These are phyloP conservation scores for Mionectes macconnelli DNA, from an alignment of 2,113 vertebrate species.

Conservation along the genomic window DNA sequence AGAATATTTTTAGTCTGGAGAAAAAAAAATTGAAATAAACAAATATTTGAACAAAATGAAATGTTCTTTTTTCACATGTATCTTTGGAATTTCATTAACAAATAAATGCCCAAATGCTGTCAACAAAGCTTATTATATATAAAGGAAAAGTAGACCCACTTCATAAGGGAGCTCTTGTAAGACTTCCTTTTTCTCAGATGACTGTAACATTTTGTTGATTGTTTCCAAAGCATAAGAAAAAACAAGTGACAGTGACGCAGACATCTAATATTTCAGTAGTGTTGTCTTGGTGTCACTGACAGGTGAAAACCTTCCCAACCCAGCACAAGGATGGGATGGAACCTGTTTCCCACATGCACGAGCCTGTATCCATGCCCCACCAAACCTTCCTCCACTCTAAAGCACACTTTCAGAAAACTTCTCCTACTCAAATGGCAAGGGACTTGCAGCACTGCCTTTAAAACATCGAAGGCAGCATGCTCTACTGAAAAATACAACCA, in stretches of 20 bases:
- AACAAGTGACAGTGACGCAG: neutral
- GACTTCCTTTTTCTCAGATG: neutral
- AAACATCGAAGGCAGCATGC: neutral
- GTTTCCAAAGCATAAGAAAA: neutral
- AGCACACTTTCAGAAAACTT: neutral
- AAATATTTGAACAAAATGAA: neutral
- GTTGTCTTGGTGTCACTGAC: neutral
- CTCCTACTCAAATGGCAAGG: neutral
- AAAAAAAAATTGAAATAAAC: neutral
- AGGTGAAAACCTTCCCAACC: neutral
- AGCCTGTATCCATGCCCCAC: neutral
- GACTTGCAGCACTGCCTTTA: neutral
- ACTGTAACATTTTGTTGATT: neutral
- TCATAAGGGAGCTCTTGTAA: neutral
- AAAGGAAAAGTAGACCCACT: neutral
- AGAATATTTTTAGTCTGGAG: neutral
- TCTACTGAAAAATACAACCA: neutral
- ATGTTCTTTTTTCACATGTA: neutral
- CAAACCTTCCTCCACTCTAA: neutral
- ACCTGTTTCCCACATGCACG: accelerated
- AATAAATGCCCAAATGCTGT: neutral
- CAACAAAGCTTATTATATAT: neutral
- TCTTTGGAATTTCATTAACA: neutral
- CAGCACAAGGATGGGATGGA: accelerated
- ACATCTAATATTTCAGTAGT: neutral